phyloP scores from a whole-genome alignment of 1,140 invertebrate genomes.

The Atta texana region DNA sequence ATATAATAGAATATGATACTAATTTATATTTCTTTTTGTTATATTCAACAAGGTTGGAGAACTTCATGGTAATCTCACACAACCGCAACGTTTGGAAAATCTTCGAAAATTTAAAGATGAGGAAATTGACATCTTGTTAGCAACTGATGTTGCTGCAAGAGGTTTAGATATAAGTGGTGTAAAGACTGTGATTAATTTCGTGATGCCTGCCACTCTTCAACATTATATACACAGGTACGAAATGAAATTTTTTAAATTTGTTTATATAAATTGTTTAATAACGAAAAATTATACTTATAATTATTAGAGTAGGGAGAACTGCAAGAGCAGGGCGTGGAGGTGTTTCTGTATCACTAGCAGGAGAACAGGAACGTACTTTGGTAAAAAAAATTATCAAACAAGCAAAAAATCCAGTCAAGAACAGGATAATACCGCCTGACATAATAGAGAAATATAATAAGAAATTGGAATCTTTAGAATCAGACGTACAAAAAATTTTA shows the following conservation, averaged over 20 bases:
- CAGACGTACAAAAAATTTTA: conserved; percentile 93
- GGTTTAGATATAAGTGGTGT: conserved; percentile 98
- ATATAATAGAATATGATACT: not conserved
- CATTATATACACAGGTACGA: conserved; percentile 96
- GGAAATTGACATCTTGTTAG: conserved; percentile 95
- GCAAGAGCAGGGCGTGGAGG: conserved; percentile 96
- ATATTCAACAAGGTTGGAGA: conserved; percentile 90
- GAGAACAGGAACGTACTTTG: conserved; percentile 95
- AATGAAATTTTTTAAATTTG: conserved; percentile 76
- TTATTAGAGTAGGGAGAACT: conserved; percentile 94
- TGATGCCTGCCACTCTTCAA: conserved; percentile 96
- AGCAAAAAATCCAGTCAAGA: conserved; percentile 94
- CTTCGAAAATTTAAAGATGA: conserved; percentile 96
- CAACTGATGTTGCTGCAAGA: conserved; percentile 98
- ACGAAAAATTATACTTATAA: conserved; percentile 14
- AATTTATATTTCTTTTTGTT: conserved; percentile 23
- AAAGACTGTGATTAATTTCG: conserved; percentile 98
- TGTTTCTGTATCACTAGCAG: conserved; percentile 97
- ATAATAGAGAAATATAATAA: conserved; percentile 95
- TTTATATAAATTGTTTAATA: not conserved
- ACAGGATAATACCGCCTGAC: conserved; percentile 94
- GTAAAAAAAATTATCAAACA: conserved; percentile 97
- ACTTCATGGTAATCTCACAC: conserved; percentile 97
- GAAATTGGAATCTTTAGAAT: conserved; percentile 90
- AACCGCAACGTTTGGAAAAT: conserved; percentile 95